Base-by-base conservation (phyloP, 2,113 vertebrate species). In the Anarrhichthys ocellatus region DNA sequence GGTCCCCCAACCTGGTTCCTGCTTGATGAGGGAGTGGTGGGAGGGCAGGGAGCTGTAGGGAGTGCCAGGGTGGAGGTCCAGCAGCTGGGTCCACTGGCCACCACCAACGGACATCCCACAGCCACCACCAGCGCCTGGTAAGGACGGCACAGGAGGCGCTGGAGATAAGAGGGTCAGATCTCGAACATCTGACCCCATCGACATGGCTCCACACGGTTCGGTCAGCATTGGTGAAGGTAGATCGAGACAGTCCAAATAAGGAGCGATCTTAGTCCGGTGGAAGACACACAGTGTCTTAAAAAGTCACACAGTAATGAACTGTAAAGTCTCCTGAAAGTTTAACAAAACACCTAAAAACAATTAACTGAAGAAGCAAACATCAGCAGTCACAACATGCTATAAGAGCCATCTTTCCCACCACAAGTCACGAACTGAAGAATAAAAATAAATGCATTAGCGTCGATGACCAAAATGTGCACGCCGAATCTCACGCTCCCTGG, bases 21-120 rank as follows among this genome's bases (percentile, higher is more conserved):
- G 98, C 90, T 99, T 99, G 95, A 99, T 97, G 91, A 99, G 97
- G 77, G 98, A 97, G 92, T 97, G 97, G 91, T 97, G 97, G 24
- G 97, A 95, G 63, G 97, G 95, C 86, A 98, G 93, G 15, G 97
- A 95, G 93, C 95, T 84, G 87, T 97, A 96, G 67, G 97, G 88
- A 84, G 96, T 95, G 32, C 95, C 94, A 8, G 97, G 95, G 77
- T 98, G 96, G 68, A 99, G 97, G 96, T 99, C 97, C 93, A 99
- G 93, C 67, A 99, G 96, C 0, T 97, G 97, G 2, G 96, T 96
- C 98, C 97, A 99, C 93, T 98, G 97, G 29, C 96, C 96, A 32
- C 95, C 93, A 76, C 96, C 95, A 79, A 97, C 96, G 0, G 97
- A 95, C 95, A 98, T 94, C 82, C 95, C 90, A 84, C 98, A 97